Base-by-base conservation (phyloP, 2,113 vertebrate species). In the Monopterus albus region DNA sequence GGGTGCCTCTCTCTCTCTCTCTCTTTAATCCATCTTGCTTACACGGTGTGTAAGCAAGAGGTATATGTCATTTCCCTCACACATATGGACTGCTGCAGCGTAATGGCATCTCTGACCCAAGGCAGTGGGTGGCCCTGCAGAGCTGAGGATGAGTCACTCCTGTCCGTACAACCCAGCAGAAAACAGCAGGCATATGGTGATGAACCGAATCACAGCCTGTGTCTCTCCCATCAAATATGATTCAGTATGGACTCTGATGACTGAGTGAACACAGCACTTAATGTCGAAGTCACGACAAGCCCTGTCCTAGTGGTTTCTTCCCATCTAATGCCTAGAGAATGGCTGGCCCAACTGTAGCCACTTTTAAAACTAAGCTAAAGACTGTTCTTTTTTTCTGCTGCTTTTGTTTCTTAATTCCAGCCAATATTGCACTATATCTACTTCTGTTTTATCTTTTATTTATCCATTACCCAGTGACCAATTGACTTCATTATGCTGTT, bases 71-170 rank as follows among this genome's bases (percentile, higher is more conserved):
- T 56, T 43, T 50, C 60, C 47, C 31, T 26, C 7, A 61, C 45
- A 26, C 36, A 76, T 68, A 55, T 28, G 42, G 53, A 33, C 47
- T 31, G 43, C 55, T 71, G 29, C 6, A 49, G 62, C 47, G 43
- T 31, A 23, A 85, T 85, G 81, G 86, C 86, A 89, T 73, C 72
- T 78, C 35, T 55, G 51, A 87, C 84, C 76, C 23, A n/a, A 72
- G 79, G 83, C 79, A 71, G 56, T 36, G 26, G 52, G 38, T 15
- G 53, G 62, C 33, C 77, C 71, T 23, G 52, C 74, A 79, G 71
- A 74, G 69, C 62, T 59, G 36, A 21, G 23, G 45, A 77, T 88
- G 89, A 89, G 57, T 87, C 89, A 89, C 62, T 74, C 12, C 57
- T 55, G 11, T 75, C 25, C 11, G 39, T 45, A 20, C 35, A 77